Evolutionary conservation across 2,888 invertebrate genomes (phyloP).

Genomic region (Crossocerus cetratus): DNA sequence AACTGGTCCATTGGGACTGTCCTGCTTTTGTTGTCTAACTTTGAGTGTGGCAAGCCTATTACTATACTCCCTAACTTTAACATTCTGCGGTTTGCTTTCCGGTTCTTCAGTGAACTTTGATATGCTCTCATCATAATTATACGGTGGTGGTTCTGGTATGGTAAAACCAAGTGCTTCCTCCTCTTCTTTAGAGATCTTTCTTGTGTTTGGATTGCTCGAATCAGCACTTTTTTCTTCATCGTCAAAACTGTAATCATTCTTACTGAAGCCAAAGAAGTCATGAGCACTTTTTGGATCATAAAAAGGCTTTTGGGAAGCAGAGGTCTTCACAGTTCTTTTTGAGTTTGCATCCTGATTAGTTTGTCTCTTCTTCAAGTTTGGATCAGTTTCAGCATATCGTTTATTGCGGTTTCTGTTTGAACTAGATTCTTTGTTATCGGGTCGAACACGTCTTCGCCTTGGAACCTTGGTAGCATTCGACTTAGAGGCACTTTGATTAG

Average conservation of each 20-base stretch:
- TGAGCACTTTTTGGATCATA: constrained; percentile 46
- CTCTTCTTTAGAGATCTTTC: constrained; percentile 9
- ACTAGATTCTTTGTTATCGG: too few species aligned
- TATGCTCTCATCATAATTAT: constrained; percentile 57
- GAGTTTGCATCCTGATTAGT: not conserved
- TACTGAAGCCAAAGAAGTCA: constrained; percentile 53
- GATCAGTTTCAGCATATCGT: not conserved
- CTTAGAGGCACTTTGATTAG: too few species aligned
- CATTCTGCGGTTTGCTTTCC: constrained; percentile 57
- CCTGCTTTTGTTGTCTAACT: constrained; percentile 53
- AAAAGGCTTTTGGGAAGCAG: constrained; percentile 15
- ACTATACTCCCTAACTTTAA: constrained; percentile 58
- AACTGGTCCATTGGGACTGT: constrained; percentile 50
- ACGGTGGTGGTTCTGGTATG: constrained; percentile 40
- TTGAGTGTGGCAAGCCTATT: constrained; percentile 59
- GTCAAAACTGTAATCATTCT: constrained; percentile 44
- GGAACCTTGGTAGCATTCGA: too few species aligned
- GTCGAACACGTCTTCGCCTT: too few species aligned
- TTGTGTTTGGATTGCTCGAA: constrained; percentile 2
- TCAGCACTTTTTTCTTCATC: constrained; percentile 19
- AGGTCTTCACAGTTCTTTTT: not conserved
- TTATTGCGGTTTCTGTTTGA: not conserved
- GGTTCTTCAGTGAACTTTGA: constrained; percentile 50
- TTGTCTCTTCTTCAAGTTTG: not conserved
- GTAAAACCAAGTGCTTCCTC: constrained; percentile 9